phyloP scores from a whole-genome alignment of 2,888 invertebrate genomes.

The Torymus texanus region DNA sequence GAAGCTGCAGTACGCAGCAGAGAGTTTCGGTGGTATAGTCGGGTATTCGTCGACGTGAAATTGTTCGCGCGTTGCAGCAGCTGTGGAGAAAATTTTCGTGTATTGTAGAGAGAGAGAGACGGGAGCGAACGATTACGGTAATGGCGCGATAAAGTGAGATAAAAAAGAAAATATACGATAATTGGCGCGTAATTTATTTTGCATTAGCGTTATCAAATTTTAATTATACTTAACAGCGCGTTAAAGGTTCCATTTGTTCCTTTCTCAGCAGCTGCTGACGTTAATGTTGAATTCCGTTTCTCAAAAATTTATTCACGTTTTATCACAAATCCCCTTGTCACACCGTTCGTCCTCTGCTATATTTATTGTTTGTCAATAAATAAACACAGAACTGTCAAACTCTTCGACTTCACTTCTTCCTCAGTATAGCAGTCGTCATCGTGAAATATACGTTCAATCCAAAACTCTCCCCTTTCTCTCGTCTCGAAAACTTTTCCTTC shows the following conservation, averaged over 20 bases:
- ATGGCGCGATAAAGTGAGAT: background rate
- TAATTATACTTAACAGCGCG: too few relatives aligned
- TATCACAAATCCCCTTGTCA: too few relatives aligned
- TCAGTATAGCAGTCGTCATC: background rate
- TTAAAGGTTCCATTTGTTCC: too few relatives aligned
- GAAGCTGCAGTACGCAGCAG: too few relatives aligned
- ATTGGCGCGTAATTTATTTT: background rate
- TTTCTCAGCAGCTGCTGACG: too few relatives aligned
- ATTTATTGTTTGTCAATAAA: background rate
- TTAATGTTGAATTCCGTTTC: too few relatives aligned
- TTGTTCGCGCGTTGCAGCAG: background rate
- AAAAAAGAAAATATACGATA: slow-evolving; percentile 1
- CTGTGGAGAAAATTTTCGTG: background rate
- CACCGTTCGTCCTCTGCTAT: too few relatives aligned
- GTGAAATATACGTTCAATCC: background rate
- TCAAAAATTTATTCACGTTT: too few relatives aligned
- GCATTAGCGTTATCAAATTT: background rate
- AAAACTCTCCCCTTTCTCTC: too few relatives aligned
- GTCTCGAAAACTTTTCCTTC: too few relatives aligned
- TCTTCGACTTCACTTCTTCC: background rate
- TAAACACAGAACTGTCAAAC: background rate
- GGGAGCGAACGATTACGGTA: background rate
- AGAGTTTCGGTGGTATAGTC: background rate
- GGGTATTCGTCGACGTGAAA: background rate
- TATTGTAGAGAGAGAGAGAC: slow-evolving; percentile 16